Base-by-base conservation (phyloP, 1,140 invertebrate genomes). In the Drosophila arawakana region DNA sequence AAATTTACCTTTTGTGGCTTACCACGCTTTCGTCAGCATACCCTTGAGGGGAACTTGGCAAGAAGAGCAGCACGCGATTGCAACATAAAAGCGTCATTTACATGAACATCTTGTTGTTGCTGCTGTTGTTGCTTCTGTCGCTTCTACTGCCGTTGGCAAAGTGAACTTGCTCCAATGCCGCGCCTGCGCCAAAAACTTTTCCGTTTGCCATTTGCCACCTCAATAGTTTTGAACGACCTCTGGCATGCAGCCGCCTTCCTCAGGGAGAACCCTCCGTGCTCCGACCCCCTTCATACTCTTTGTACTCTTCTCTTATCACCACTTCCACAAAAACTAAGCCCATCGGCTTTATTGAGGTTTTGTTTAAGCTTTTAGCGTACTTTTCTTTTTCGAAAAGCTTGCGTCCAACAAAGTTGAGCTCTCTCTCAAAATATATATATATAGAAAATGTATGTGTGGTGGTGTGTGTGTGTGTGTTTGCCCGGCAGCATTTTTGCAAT, bases 401-500 rank as follows among this genome's bases (percentile, higher is more conserved):
- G 41, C 43, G 44, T 52, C 60, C 72, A 35, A 49, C 55, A 80
- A 78, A 73, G 59, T 78, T 79, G 68, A 9, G 37, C 58, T 82
- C 66, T 74, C 25, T 25, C 25, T 25, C 15, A 15, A 30, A 5
- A 30, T 30, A 30, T 2, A 30, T 30, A 30, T 30, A 30, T 30
- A 30, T 30, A 30, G 21, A 50, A 41, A 25, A 35, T 63, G n/a
- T 30, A 10, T 65, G 30, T 41, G 21, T 71, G 18, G 25, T 11
- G 50, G 52, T 43, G 21, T 43, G 21, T 44, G 52, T 50, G 44
- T 47, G 61, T 74, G 58, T 89, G 80, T 84, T 83, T 89, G 80
- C 80, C 84, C 80, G 78, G 71, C 84, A 89, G 84, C 84, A 84
- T 89, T 89, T 89, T 89, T 80, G 84, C 84, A 89, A 89, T 89